Conservation (phyloP, 2,888 invertebrate species). For the Aleiodes leptofemur region DNA sequence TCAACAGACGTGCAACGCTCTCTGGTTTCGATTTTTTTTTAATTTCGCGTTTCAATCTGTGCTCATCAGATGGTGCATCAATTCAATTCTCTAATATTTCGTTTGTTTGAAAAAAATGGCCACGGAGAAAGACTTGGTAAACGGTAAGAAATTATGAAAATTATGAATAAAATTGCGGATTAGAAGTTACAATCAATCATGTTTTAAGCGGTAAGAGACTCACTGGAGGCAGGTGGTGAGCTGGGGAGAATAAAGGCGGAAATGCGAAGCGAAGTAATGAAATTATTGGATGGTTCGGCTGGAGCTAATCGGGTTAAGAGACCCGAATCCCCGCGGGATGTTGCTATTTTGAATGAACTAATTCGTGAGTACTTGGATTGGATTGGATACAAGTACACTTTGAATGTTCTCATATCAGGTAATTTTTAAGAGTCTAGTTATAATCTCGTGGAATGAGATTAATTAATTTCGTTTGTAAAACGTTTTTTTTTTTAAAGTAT, state of each 20-base stretch:
- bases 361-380: slow-evolving; percentile 83
- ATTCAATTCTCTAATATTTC: neutral
- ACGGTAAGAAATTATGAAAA: slow-evolving; percentile 49
- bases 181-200: slow-evolving; percentile 10
- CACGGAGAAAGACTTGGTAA: slow-evolving; percentile 58
- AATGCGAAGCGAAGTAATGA: slow-evolving; percentile 71
- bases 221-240: slow-evolving; percentile 68
- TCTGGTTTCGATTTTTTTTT: too few species aligned
- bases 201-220: slow-evolving; percentile 68
- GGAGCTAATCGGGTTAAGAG: slow-evolving; percentile 59
- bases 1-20: too few species aligned
- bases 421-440: slow-evolving; percentile 27
- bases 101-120: slow-evolving; percentile 54
- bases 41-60: too few species aligned
- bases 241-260: slow-evolving; percentile 70
- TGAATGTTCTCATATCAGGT: slow-evolving; percentile 78
- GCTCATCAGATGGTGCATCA: neutral
- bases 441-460: too few species aligned
- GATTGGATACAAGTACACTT: slow-evolving; percentile 83
- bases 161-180: neutral
- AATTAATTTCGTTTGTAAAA: too few species aligned
- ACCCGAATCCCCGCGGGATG: slow-evolving; percentile 65
- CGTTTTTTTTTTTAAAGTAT: too few species aligned
- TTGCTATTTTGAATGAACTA: slow-evolving; percentile 80
- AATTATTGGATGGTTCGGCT: slow-evolving; percentile 65